Base-by-base conservation (phyloP, 2,113 vertebrate species). In the Fulica atra region DNA sequence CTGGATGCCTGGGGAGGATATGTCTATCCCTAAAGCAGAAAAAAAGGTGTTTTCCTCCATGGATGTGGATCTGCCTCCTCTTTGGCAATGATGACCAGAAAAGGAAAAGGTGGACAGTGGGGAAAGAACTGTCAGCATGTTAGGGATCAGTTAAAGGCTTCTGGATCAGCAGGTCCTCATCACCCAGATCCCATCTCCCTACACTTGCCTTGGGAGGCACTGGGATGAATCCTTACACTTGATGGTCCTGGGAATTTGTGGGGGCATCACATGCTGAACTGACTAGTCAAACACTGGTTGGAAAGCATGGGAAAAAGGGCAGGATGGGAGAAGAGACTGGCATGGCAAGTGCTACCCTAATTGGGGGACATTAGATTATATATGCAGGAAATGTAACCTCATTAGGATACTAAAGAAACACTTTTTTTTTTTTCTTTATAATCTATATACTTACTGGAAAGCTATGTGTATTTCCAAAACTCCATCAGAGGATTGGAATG, bases 11-110 rank as follows among this genome's bases (percentile, higher is more conserved):
- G 6, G 8, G 74, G 29, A 66, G 2, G 13, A 10, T 26, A 71
- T 0, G 0, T 44, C 28, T 1, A 0, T 36, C 10, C 63, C 12
- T 16, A 46, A 50, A 71, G 16, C 11, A 54, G 74, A 54, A 16
- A 44, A 44, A 63, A 68, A 66, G 14, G 61, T 38, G 2, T 44
- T 87, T 70, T 2, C 5, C 7, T 29, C 19, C 7, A 2, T 65
- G 16, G 2, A 5, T 7, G 10, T 5, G 8, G 15, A 33, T 53
- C 6, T 51, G 2, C 8, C 29, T 61, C 17, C 10, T 81, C 19
- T 74, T 66, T 48, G 18, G 8, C 9, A 53, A 28, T 7, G 28
- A 4, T 74, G 42, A 50, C 2, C 7, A 54, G 15, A 25, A 76
- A 46, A 91, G 9, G 35, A 76, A 68, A 4, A 24, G 12, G 2